Percentiles rank a stretch among this genome's conserved stretches.
phyloP scores from a whole-genome alignment of 2,888 invertebrate species.

The Clivina fossor region DNA sequence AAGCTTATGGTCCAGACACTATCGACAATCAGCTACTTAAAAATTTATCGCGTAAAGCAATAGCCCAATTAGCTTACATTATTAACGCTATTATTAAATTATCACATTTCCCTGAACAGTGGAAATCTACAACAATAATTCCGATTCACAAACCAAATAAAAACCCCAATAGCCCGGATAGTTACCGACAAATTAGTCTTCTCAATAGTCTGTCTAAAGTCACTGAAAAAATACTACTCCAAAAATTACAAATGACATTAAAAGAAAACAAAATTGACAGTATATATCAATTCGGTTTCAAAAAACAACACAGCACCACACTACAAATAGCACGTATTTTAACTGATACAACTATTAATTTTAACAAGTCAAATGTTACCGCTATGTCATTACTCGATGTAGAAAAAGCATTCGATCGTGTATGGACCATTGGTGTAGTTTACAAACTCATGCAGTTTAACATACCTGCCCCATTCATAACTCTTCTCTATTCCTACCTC shows the following conservation, averaged over 20 bases:
- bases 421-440: conserved; percentile 43
- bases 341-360: too few relatives aligned
- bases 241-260: conserved; percentile 35
- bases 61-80: too few relatives aligned
- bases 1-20: too few relatives aligned
- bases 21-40: too few relatives aligned
- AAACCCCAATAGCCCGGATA: too few relatives aligned
- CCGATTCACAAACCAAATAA: conserved; percentile 40
- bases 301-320: too few relatives aligned
- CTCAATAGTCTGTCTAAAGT: conserved; percentile 37
- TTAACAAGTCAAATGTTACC: too few relatives aligned
- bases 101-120: too few relatives aligned
- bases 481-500: not conserved
- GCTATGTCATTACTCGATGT: conserved; percentile 44
- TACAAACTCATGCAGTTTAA: conserved; percentile 39
- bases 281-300: too few relatives aligned
- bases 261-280: conserved; percentile 33
- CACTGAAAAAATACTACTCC: conserved; percentile 39
- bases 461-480: conserved; percentile 35
- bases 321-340: too few relatives aligned
- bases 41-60: too few relatives aligned
- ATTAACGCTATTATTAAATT: too few relatives aligned
- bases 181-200: conserved; percentile 40
- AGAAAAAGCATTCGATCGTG: conserved; percentile 47
- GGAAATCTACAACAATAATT: conserved; percentile 40